Conservation (phyloP, 2,888 invertebrate species). For the Neelides folsomi region DNA sequence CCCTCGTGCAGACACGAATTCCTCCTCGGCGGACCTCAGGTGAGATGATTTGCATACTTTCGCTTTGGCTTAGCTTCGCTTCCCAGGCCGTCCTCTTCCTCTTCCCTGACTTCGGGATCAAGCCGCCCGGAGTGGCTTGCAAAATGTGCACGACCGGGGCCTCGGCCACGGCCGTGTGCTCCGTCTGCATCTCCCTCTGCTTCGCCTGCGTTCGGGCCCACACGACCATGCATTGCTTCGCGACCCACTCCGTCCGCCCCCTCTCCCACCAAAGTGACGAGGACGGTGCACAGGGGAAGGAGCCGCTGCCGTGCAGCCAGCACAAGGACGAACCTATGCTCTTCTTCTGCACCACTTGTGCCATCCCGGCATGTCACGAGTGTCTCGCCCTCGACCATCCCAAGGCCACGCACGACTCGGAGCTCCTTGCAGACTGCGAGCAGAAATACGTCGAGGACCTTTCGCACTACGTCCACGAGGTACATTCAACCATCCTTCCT, state of each 20-base stretch:
- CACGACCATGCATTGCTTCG: slow-evolving; percentile 50
- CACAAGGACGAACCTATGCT: slow-evolving; percentile 84
- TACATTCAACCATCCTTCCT: slow-evolving; percentile 9
- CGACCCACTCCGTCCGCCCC: not conserved
- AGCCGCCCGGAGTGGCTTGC: too few relatives aligned
- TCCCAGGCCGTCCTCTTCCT: too few relatives aligned
- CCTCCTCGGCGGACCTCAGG: slow-evolving; percentile 37
- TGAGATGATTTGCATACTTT: slow-evolving; percentile 4
- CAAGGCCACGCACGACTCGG: slow-evolving; percentile 66
- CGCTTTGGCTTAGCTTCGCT: not conserved
- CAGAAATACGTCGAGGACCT: slow-evolving; percentile 54
- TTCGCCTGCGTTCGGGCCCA: slow-evolving; percentile 97
- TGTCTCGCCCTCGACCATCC: slow-evolving; percentile 83
- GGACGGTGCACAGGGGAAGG: slow-evolving; percentile 35
- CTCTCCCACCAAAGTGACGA: slow-evolving; percentile 1
- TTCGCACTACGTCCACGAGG: slow-evolving; percentile 32
- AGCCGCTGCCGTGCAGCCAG: slow-evolving; percentile 62
- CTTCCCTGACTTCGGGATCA: too few relatives aligned
- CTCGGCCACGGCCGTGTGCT: slow-evolving; percentile 87
- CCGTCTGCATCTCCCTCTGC: slow-evolving; percentile 92
- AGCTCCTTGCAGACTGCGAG: slow-evolving; percentile 67
- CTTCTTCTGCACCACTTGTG: slow-evolving; percentile 88
- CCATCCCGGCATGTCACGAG: slow-evolving; percentile 85
- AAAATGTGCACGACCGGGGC: too few relatives aligned
- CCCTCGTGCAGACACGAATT: slow-evolving; percentile 50